These are phyloP conservation scores for Heliconius hermathena DNA, from an alignment of 1,140 invertebrate species.

Conservation along the genomic window DNA sequence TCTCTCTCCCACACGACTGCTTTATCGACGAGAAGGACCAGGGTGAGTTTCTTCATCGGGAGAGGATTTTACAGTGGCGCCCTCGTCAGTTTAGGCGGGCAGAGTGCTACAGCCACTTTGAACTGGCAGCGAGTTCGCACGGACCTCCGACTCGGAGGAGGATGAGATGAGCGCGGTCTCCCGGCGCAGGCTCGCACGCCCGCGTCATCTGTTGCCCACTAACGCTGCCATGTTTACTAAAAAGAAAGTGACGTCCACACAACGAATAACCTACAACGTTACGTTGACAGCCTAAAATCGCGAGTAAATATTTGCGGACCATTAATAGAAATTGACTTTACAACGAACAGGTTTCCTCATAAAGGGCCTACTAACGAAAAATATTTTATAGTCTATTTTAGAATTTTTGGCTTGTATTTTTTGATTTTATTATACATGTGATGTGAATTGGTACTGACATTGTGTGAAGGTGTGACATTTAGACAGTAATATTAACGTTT, in stretches of 20 bases:
- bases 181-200: constrained; percentile 72
- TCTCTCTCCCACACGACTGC: constrained; percentile 64
- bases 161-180: constrained; percentile 69
- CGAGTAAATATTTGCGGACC: constrained; percentile 51
- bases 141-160: constrained; percentile 49
- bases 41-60: constrained; percentile 66
- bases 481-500: background rate
- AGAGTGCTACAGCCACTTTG: constrained; percentile 49
- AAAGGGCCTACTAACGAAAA: constrained; percentile 27
- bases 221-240: constrained; percentile 78
- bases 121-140: constrained; percentile 59
- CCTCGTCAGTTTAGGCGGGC: constrained; percentile 51
- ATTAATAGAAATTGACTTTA: constrained; percentile 52
- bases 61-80: constrained; percentile 71
- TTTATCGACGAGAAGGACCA: constrained; percentile 76
- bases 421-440: constrained; percentile 32
- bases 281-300: constrained; percentile 52
- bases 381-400: constrained; percentile 28
- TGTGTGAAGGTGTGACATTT: constrained; percentile 30
- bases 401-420: constrained; percentile 17
- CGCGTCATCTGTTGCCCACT: constrained; percentile 78
- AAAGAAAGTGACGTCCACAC: constrained; percentile 75
- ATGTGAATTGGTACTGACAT: constrained; percentile 24
- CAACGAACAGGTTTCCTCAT: constrained; percentile 61
- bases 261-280: constrained; percentile 76